phyloP scores from a whole-genome alignment of 2,888 invertebrate genomes.

The Disparrhopalites patrizii region DNA sequence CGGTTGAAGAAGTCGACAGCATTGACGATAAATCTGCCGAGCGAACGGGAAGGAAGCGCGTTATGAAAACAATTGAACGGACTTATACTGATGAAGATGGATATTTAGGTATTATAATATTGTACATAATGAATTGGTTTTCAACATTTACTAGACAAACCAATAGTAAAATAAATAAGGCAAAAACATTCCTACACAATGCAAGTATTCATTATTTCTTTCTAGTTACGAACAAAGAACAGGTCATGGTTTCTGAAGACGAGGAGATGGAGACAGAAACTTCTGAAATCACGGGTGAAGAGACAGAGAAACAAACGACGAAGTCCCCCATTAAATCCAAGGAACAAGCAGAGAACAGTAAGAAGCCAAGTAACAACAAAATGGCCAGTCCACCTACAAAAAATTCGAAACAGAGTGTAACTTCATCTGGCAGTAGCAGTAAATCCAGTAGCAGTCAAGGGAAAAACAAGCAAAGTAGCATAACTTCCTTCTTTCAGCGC shows the following conservation, averaged over 20 bases:
- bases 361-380: no score
- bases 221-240: slow-evolving; percentile 43
- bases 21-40: no score
- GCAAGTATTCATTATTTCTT: neutral
- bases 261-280: slow-evolving; percentile 10
- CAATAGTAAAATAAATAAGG: neutral
- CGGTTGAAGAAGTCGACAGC: neutral
- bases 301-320: no score
- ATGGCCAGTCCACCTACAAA: no score
- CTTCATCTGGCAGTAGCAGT: no score
- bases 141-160: neutral
- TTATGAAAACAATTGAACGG: slow-evolving; percentile 45
- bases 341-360: no score
- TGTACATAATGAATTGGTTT: neutral
- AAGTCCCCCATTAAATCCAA: no score
- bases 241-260: slow-evolving; percentile 42
- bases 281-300: no score
- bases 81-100: slow-evolving; percentile 52
- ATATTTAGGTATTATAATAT: slow-evolving; percentile 50
- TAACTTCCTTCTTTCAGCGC: no score
- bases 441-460: no score
- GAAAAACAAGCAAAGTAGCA: no score
- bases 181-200: neutral
- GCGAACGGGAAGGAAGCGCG: slow-evolving; percentile 35
- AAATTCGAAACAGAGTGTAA: no score